Base-by-base conservation (phyloP, 2,113 vertebrate species). In the Condylura cristata region DNA sequence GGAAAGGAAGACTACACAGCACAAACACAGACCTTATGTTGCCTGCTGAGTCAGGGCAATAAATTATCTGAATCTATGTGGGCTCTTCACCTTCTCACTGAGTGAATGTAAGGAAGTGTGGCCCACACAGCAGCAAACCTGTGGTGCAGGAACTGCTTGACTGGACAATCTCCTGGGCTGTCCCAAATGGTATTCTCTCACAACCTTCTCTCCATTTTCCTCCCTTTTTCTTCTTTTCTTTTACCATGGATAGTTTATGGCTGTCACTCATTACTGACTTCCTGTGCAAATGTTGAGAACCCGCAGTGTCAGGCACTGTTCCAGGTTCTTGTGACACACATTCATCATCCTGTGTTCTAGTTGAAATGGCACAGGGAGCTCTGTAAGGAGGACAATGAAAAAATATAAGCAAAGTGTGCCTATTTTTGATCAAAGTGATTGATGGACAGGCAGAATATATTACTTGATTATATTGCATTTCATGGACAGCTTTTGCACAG, bases 321-420 rank as follows among this genome's bases (percentile, higher is more conserved):
- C 24, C 28, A 22, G 7, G n/a, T 11, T 20, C 66, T 30, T 2
- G n/a, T 37, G 75, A 30, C 16, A 30, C 1, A 5, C 10, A 44
- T 10, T 51, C 10, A 6, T 34, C 2, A 63, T 65, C 46, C 32
- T 58, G 20, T 20, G 1, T 26, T 74, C 30, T 26, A 3, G 26
- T 20, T 63, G 44, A 34, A 41, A 61, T 11, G 0, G 0, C 3
- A 2, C 39, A 28, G 10, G 10, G 10, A 10, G 24, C 3, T 1
- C 10, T 58, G n/a, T 22, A 66, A 17, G 68, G 56, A 58, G 0
- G 9, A 18, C 34, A 39, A 3, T 75, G 51, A 83, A 22, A 8
- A n/a, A n/a, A n/a, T n/a, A n/a, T n/a, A n/a, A n/a, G n/a, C n/a
- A n/a, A n/a, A n/a, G n/a, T n/a, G n/a, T n/a, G n/a, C n/a, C n/a